Percentiles rank a stretch among this genome's conserved stretches.
Conservation (phyloP, 1,140 invertebrate species). For the Bathynomus jamesi region DNA sequence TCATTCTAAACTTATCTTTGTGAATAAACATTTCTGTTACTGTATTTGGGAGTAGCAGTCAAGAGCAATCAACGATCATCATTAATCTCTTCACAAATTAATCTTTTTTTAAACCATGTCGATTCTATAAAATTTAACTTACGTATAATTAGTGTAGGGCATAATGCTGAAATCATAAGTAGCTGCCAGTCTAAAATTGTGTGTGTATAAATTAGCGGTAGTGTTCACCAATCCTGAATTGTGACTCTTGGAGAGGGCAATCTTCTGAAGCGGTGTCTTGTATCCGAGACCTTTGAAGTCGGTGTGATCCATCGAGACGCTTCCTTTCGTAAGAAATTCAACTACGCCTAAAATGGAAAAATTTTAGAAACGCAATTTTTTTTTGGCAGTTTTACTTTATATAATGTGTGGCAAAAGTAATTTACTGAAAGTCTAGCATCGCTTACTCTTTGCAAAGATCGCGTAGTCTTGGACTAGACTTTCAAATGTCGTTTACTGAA, state of each 20-base stretch:
- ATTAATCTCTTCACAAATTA: too few relatives aligned
- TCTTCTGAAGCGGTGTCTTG: conserved; percentile 52
- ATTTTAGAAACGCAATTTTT: too few relatives aligned
- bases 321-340: conserved; percentile 84
- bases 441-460: too few relatives aligned
- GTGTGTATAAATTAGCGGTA: conserved; percentile 71
- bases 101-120: too few relatives aligned
- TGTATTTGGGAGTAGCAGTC: too few relatives aligned
- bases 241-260: conserved; percentile 39
- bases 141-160: conserved; percentile 98
- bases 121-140: too few relatives aligned
- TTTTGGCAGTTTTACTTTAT: not conserved
- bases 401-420: conserved; percentile 6
- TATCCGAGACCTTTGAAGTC: conserved; percentile 97
- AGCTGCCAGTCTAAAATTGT: conserved; percentile 88
- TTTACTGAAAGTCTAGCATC: not conserved
- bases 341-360: conserved; percentile 67
- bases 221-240: conserved; percentile 34
- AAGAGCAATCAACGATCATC: too few relatives aligned
- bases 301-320: conserved; percentile 78
- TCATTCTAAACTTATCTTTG: conserved; percentile 53
- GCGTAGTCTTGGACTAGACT: too few relatives aligned
- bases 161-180: conserved; percentile 92
- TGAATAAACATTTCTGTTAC: too few relatives aligned
- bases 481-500: too few relatives aligned